Base-by-base conservation (phyloP, 2,888 invertebrate genomes). In the Cynaeus angustus region DNA sequence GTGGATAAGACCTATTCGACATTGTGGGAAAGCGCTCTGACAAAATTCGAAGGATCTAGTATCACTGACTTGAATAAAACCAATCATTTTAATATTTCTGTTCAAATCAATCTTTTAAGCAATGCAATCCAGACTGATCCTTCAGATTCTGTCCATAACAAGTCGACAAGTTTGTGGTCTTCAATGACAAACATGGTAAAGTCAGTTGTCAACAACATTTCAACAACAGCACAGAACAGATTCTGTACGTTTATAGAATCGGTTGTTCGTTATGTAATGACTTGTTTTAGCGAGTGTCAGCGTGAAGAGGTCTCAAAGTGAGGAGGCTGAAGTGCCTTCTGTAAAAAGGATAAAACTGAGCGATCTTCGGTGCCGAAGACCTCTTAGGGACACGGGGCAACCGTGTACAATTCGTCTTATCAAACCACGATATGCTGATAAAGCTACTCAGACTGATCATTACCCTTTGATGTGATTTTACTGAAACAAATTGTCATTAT, bases 351-450 rank as follows among this genome's bases (percentile, higher is more conserved):
- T 66, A 48, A 83, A 83, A 77, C 73, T 81, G 16, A 77, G 78
- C 3, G 79, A 82, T 16, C 77, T 82, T 8, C 79, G 80, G 74
- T 81, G 82, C 68, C 76, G 82, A n/a, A 76, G 75, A 68, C 76
- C 81, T 4, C 82, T 83, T 56, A 75, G 81, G 68, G 66, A 74
- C 7, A 52, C 76, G 45, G 66, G 72, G 41, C 68, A 70, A 9
- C 37, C 68, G n/a, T 52, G 59, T 6, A 46, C 68, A 45, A 59
- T 66, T 5, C 45, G 55, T 28, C 43, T 68, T 37, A 21, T 16
- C 33, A 67, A 68, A 67, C 69, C 46, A 58, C 45, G 65, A 45
- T 56, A 61, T 48, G 73, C 73, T 10, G 80, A 82, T 72, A 83
- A 81, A 71, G 73, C 77, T 8, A 83, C 83, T 14, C 82, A 82